These are phyloP conservation scores for Sarcophaga rosellei DNA, from an alignment of 2,888 invertebrate species.

Conservation along the genomic window DNA sequence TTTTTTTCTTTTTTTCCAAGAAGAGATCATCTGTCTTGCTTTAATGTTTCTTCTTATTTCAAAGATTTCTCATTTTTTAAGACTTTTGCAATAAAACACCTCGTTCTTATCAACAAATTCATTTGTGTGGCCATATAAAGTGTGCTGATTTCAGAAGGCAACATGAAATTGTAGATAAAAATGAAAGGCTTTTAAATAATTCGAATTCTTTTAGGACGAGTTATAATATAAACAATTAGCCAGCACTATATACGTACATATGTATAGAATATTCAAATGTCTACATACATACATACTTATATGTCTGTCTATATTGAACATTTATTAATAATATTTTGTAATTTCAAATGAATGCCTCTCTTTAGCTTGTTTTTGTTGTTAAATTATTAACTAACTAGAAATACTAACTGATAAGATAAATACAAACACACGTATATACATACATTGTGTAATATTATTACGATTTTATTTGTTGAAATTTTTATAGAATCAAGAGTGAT, in stretches of 20 bases:
- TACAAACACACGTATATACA: not conserved
- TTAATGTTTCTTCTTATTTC: too few relatives aligned
- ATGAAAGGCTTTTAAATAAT: not conserved
- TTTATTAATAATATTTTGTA: not conserved
- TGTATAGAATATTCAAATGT: too few relatives aligned
- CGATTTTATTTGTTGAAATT: not conserved
- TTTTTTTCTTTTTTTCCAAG: too few relatives aligned
- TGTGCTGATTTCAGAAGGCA: too few relatives aligned
- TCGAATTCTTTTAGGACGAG: not conserved
- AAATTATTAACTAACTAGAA: slow-evolving; percentile 21
- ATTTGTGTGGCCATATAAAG: too few relatives aligned
- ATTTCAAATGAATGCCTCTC: not conserved
- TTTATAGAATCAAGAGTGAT: slow-evolving; percentile 26
- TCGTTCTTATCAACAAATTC: too few relatives aligned
- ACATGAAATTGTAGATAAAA: not conserved
- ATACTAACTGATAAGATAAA: slow-evolving; percentile 49
- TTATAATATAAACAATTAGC: slow-evolving; percentile 2
- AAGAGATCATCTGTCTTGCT: too few relatives aligned
- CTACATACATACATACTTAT: too few relatives aligned
- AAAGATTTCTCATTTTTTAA: too few relatives aligned
- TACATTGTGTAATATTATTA: not conserved
- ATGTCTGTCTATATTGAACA: not conserved
- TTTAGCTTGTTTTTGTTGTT: slow-evolving; percentile 7
- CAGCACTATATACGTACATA: not conserved
- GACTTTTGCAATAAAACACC: too few relatives aligned